Evolutionary conservation across 2,888 invertebrate genomes (phyloP), one percentile per base, ranked within the genome.

Genomic region (Thecophora atra): DNA sequence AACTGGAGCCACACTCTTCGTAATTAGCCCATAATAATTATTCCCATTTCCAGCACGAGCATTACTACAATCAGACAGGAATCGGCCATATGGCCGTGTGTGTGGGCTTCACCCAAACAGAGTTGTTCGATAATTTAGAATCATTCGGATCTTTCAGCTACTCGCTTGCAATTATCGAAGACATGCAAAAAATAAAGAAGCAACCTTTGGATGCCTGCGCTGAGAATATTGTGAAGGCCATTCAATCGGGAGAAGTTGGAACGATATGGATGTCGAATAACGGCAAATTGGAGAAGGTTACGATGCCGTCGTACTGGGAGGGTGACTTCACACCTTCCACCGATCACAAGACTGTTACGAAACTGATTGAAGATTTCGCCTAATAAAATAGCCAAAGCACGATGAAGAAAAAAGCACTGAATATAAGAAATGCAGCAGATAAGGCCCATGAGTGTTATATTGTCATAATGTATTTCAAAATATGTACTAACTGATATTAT

Each of bases 221-320:
- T 64, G 73, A 77, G 63, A 83, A 81, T 76, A 79, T 85, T 62
- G 76, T 84, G 3, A 78, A 81, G 76, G 82, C 83, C 13, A 80
- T 85, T 51, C 80, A 84, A 67, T 74, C 76, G 6, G 82, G 81
- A 21, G 76, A 83, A 76, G 86, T 85, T 73, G 84, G 81, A 4
- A 83, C 82, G 8, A 80, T 84, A 72, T 85, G 85, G 85, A 82
- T 82, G 63, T 70, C 82, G 67, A 84, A 85, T 67, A 63, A 81
- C 63, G 84, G 82, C 3, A 76, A 78, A 42, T 60, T 83, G 54
- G 77, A 81, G 60, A 74, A 73, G 65, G 73, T 75, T 60, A 72
- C 73, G 24, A 47, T 47, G 47, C 44, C 44, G 19, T 60, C 28
- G 2, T 62, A 69, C 47, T 69, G 60, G 69, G 47, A 69, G 47